Base-by-base conservation (phyloP, 2,888 invertebrate genomes). In the Unio pictorum region DNA sequence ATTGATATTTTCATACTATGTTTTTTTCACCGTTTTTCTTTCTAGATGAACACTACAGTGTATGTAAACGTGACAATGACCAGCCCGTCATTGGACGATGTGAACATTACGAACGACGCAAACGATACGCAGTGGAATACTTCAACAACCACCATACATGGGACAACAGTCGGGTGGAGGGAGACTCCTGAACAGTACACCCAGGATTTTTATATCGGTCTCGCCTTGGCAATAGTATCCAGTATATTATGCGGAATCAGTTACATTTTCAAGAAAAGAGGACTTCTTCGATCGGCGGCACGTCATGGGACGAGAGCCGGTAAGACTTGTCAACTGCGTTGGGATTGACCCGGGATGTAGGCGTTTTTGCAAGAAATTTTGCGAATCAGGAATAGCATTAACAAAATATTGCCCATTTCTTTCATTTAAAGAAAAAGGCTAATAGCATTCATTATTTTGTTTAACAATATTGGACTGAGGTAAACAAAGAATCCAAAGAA, bases 261-360 rank as follows among this genome's bases (percentile, higher is more conserved):
- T 71, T 91, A 91, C 81, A 91, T 91, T 67, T 87, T 91, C 62
- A 92, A 92, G 81, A 91, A 91, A 82, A 90, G 90, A 70, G 91
- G 90, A 1, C 81, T 91, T 26, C 82, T 89, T 18, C 83, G 86
- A 69, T 80, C 90, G 57, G 86, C 87, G 61, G 80, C 73, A 45
- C 68, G 76, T 26, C 72, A 71, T 26, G 73, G 68, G 0, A 69
- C 84, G 1, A 70, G 90, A 61, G 77, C 77, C 26, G 72, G 76
- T 76, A 69, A 45, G 26, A n/a, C n/a, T 57, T 30, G 5, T 11
- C 18, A 17, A 18, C 17, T 23, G 15, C n/a, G 17, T 64, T 28
- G 11, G 58, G 3, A 3, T 61, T 59, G 8, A 23, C 17, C 59
- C 3, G 11, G 45, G 15, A 15, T 3, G 11, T 2, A 15, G 45